Evolutionary conservation across 2,888 invertebrate species (phyloP), one percentile per base, ranked within the genome.

Genomic region (Macropis europaea): DNA sequence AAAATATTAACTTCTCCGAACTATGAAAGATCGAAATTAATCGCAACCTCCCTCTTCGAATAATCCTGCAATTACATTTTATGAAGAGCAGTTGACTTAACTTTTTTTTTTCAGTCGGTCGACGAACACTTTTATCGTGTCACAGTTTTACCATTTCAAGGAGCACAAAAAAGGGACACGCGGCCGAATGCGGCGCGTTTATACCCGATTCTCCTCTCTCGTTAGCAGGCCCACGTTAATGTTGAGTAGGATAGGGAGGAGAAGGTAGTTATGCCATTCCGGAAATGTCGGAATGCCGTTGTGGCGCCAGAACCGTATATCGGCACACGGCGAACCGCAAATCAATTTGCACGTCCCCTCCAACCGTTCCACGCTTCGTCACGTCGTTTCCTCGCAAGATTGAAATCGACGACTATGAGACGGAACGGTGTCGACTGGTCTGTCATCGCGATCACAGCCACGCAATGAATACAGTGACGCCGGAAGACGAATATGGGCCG

Each of bases 281-380:
- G 87, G 87, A 87, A 87, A 87, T 79, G 82, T 78, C 69, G 87
- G 87, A 86, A 86, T 87, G 87, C 77, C 82, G 83, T 74, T 77
- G 82, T 79, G 84, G 87, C 85, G 85, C 85, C 87, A 81, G 82
- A 71, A 72, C 72, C 73, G 66, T 72, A 59, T 77, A 80, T 82
- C 85, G 82, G 73, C 81, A 79, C 81, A 81, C 76, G 80, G 72
- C 78, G 71, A 81, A 80, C 85, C 86, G 87, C 86, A 85, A 85
- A 87, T 87, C 87, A 85, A 87, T 87, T 86, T 76, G 80, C 82
- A 78, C 81, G 57, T 76, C 67, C 76, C 61, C 69, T 52, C 53
- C 66, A 59, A 47, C 77, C 61, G 38, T 54, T 22, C 47, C 54
- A 24, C 32, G 61, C 45, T 54, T 50, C 66, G 67, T 60, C 67